Evolutionary conservation across 2,888 invertebrate species (phyloP).

Genomic region (Ypsolopha sequella): DNA sequence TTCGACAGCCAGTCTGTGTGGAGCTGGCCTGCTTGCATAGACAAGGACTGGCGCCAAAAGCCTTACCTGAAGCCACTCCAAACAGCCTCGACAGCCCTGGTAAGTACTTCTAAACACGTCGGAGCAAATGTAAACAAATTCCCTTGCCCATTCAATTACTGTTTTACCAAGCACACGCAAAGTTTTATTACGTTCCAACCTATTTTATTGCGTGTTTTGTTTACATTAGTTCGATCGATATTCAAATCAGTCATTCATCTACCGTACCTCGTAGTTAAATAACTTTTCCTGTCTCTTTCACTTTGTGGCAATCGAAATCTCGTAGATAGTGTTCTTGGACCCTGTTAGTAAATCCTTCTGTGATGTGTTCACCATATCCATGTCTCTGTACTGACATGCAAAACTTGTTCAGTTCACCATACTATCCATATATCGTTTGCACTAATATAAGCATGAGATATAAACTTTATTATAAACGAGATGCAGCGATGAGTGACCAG

Average conservation of each 20-base stretch:
- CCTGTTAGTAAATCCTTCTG: constrained; percentile 10
- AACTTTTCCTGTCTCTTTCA: constrained; percentile 10
- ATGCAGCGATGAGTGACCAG: constrained; percentile 21
- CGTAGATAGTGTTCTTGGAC: constrained; percentile 7
- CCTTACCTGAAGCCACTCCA: constrained; percentile 60
- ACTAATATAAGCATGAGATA: too few species aligned
- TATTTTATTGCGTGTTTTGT: background rate
- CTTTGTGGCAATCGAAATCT: constrained; percentile 12
- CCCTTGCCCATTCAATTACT: background rate
- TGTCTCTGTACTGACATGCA: constrained; percentile 7
- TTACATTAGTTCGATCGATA: background rate
- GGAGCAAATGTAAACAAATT: constrained; percentile 1
- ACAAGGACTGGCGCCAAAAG: constrained; percentile 60
- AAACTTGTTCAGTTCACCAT: too few species aligned
- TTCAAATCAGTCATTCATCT: background rate
- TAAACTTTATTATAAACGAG: constrained; percentile 1
- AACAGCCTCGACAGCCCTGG: constrained; percentile 67
- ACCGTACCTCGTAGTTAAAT: background rate
- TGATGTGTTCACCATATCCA: background rate
- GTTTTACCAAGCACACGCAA: background rate
- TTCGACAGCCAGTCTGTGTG: constrained; percentile 85
- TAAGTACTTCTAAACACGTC: constrained; percentile 15
- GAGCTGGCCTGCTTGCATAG: constrained; percentile 79
- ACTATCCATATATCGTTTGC: too few species aligned
- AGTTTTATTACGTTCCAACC: background rate